Evolutionary conservation across 2,113 vertebrate genomes (phyloP).

Genomic region (Phoxinus phoxinus): DNA sequence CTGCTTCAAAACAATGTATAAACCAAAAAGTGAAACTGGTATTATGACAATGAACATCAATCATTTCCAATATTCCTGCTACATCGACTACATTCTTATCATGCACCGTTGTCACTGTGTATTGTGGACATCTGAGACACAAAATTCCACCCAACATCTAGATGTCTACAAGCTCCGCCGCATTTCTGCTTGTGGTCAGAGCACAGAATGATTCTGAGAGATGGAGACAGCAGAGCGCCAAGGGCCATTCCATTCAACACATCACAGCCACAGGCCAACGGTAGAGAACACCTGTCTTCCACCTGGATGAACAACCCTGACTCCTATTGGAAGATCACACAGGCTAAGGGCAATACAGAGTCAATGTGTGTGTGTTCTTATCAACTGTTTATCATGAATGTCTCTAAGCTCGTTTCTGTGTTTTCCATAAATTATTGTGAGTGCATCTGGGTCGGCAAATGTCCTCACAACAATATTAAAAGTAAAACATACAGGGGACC

Average conservation of each 20-base stretch:
- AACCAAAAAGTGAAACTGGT: neutral
- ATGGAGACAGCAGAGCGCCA: constrained; percentile 8
- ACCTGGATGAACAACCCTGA: neutral
- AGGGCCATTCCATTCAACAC: neutral
- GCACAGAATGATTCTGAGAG: constrained; percentile 17
- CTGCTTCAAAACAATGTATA: neutral
- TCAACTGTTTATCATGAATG: neutral
- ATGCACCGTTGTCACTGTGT: neutral
- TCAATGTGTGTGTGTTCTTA: neutral
- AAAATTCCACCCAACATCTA: neutral
- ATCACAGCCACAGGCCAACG: neutral
- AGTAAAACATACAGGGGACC: neutral
- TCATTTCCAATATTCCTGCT: neutral
- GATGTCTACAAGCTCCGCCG: neutral
- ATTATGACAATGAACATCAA: neutral
- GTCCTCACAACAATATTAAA: neutral
- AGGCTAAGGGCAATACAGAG: constrained; percentile 10
- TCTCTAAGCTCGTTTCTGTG: neutral
- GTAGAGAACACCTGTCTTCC: neutral
- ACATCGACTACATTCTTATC: neutral
- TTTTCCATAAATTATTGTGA: neutral
- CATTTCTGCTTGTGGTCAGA: constrained; percentile 46
- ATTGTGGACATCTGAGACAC: constrained; percentile 3
- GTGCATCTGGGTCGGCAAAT: neutral
- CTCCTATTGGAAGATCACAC: constrained; percentile 11